phyloP scores from a whole-genome alignment of 1,140 invertebrate species.

The Drosophila nikananu region DNA sequence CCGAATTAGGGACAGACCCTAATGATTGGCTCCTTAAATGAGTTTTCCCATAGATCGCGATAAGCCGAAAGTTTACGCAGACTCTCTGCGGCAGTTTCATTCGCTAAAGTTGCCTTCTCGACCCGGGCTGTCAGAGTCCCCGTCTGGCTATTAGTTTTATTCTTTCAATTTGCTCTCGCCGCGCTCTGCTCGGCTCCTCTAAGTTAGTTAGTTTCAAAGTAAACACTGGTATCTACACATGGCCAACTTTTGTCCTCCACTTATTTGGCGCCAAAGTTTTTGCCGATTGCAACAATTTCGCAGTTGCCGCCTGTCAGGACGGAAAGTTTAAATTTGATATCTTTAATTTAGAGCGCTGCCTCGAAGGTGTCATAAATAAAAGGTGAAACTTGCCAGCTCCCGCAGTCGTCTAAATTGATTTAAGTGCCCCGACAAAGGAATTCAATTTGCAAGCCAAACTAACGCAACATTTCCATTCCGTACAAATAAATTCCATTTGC shows the following conservation, averaged over 20 bases:
- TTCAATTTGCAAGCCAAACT: constrained; percentile 57
- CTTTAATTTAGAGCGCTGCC: constrained; percentile 59
- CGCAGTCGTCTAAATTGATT: constrained; percentile 58
- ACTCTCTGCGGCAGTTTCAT: constrained; percentile 27
- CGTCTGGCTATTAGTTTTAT: constrained; percentile 59
- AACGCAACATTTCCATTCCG: constrained; percentile 28
- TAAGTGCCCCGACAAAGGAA: constrained; percentile 56
- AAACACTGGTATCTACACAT: constrained; percentile 55
- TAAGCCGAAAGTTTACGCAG: constrained; percentile 41
- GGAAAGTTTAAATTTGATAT: constrained; percentile 64
- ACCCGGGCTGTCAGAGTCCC: constrained; percentile 12
- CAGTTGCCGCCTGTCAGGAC: constrained; percentile 19
- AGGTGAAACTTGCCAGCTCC: constrained; percentile 23
- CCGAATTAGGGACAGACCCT: constrained; percentile 16
- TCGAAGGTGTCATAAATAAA: constrained; percentile 56
- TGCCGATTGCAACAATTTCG: constrained; percentile 60
- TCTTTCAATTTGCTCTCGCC: constrained; percentile 53
- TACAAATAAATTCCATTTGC: constrained; percentile 71
- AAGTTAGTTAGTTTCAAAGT: constrained; percentile 60
- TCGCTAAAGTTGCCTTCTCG: constrained; percentile 32
- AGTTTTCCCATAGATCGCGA: constrained; percentile 45
- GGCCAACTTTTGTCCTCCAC: constrained; percentile 52
- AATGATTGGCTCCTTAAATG: constrained; percentile 38
- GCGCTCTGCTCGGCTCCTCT: constrained; percentile 12
- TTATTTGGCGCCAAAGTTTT: constrained; percentile 74